Conservation (phyloP, 2,113 vertebrate genomes). For the Xiphophorus maculatus region DNA sequence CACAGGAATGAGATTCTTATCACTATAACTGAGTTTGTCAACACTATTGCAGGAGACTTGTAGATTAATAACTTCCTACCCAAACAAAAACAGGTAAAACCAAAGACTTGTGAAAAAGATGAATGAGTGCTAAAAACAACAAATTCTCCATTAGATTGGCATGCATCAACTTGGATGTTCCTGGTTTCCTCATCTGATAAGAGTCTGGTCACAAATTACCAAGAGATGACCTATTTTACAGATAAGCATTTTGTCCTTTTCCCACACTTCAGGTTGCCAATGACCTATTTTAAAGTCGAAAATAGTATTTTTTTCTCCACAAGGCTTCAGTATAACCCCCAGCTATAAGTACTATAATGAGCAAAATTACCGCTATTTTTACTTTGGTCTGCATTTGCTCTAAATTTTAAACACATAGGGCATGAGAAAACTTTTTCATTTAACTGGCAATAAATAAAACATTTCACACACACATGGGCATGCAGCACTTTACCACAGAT, state of each 20-base stretch:
- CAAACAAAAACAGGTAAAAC: conserved; percentile 57
- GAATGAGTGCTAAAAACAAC: conserved; percentile 76
- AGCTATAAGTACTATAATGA: conserved; percentile 24
- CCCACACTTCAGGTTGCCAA: conserved; percentile 48
- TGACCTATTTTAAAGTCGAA: conserved; percentile 46
- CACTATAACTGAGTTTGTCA: conserved; percentile 77
- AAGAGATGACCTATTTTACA: conserved; percentile 52
- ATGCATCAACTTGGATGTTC: conserved; percentile 28
- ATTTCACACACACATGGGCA: neutral
- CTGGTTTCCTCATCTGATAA: conserved; percentile 49
- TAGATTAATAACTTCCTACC: conserved; percentile 79
- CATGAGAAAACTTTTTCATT: conserved; percentile 5
- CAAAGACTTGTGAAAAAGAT: conserved; percentile 61
- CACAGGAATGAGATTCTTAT: conserved; percentile 79
- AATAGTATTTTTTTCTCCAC: conserved; percentile 24
- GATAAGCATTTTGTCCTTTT: conserved; percentile 58
- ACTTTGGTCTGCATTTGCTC: conserved; percentile 20
- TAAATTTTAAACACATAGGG: conserved; percentile 18
- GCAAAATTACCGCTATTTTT: conserved; percentile 24
- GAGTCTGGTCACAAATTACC: conserved; percentile 43
- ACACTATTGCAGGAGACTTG: conserved; percentile 70
- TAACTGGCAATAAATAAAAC: conserved; percentile 10
- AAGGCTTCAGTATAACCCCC: conserved; percentile 16
- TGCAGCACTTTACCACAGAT: conserved; percentile 37
- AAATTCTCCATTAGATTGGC: conserved; percentile 67